phyloP scores from a whole-genome alignment of 2,113 vertebrate genomes.

The Menura novaehollandiae region DNA sequence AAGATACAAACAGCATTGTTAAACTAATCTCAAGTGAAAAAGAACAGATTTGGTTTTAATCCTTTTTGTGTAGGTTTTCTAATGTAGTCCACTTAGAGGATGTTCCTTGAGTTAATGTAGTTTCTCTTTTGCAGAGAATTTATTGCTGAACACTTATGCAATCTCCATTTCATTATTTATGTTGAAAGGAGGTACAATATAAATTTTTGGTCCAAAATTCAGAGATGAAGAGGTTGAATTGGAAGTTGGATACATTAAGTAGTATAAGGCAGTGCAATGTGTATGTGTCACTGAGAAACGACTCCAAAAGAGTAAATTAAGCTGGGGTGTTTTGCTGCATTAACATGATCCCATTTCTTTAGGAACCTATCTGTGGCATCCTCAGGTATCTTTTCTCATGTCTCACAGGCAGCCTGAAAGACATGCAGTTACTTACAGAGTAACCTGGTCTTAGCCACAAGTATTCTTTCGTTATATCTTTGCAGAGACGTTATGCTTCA shows the following conservation, averaged over 20 bases:
- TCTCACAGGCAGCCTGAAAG: neutral
- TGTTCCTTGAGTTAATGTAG: neutral
- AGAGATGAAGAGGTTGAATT: neutral
- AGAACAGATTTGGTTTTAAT: neutral
- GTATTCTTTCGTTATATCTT: neutral
- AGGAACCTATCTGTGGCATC: neutral
- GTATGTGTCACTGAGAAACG: neutral
- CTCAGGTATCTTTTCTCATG: neutral
- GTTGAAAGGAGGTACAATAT: neutral
- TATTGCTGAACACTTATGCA: neutral
- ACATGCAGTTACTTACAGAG: neutral
- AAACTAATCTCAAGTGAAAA: neutral
- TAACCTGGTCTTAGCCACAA: neutral
- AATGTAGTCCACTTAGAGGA: neutral
- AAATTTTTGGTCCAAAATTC: neutral
- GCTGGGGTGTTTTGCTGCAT: neutral
- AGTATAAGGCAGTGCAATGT: neutral
- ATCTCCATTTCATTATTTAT: neutral
- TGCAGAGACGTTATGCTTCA: neutral
- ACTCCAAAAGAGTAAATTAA: neutral
- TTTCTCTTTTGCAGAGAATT: neutral
- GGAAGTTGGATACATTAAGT: neutral
- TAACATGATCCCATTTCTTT: neutral
- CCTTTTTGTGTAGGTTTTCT: neutral
- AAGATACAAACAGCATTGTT: neutral